Percentiles rank a stretch among this genome's conserved stretches.
These are phyloP conservation scores for Setophaga kirtlandii DNA, from an alignment of 2,113 vertebrate species.

Conservation along the genomic window DNA sequence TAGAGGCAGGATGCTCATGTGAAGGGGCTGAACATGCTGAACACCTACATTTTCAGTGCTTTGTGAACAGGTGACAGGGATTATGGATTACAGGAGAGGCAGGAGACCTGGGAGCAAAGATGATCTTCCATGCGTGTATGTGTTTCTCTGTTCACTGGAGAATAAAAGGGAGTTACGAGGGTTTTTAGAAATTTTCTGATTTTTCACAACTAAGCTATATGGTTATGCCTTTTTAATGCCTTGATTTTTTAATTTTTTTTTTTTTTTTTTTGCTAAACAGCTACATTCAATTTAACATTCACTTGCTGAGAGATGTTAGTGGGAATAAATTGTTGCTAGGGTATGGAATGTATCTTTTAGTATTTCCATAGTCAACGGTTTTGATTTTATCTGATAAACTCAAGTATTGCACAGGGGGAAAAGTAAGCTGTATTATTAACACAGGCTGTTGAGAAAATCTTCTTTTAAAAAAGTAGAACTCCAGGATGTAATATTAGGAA, in stretches of 20 bases:
- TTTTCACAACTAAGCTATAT: background rate
- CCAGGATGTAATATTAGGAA: background rate
- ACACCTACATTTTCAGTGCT: background rate
- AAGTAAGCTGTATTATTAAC: conserved; percentile 16
- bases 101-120: background rate
- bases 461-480: background rate
- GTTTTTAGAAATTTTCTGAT: background rate
- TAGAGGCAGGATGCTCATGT: background rate
- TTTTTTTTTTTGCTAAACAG: background rate
- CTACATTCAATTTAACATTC: background rate
- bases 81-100: background rate
- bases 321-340: conserved; percentile 47
- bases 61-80: background rate
- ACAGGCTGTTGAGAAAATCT: background rate
- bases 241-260: background rate
- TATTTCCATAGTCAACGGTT: background rate
- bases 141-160: background rate
- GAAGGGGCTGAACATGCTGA: background rate
- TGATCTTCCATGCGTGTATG: background rate
- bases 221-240: conserved; percentile 27
- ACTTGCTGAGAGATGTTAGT: conserved; percentile 28
- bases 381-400: conserved; percentile 30
- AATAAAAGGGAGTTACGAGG: background rate
- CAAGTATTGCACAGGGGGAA: background rate
- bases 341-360: conserved; percentile 36